A percentile compares a stretch with the other conserved stretches of the same genome.
phyloP scores from a whole-genome alignment of 2,797 vertebrate species.

The Triplophysa bombifrons region DNA sequence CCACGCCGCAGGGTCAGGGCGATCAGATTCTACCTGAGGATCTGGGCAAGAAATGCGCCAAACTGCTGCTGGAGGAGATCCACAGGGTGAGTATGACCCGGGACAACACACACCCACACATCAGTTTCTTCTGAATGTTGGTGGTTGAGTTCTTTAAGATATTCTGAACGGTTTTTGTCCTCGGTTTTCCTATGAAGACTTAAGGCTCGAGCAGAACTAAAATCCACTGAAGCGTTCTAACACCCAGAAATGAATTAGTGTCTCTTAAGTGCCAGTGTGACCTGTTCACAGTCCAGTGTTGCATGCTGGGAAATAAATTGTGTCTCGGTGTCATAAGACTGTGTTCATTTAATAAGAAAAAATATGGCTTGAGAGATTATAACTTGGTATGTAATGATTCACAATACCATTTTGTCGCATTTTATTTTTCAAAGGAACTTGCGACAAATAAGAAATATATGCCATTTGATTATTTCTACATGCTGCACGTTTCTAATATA shows the following conservation, averaged over 20 bases:
- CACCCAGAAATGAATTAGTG: background rate
- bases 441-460: too few relatives aligned
- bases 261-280: too few relatives aligned
- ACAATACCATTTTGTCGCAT: too few relatives aligned
- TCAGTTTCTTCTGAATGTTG: too few relatives aligned
- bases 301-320: background rate
- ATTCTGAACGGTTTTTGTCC: background rate
- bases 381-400: too few relatives aligned
- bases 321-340: too few relatives aligned
- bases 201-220: conserved; percentile 1
- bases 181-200: too few relatives aligned
- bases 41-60: conserved; percentile 88
- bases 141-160: background rate
- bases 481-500: too few relatives aligned
- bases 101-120: background rate
- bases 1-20: conserved; percentile 90
- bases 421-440: too few relatives aligned
- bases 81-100: conserved; percentile 80
- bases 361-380: too few relatives aligned
- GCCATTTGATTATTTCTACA: too few relatives aligned
- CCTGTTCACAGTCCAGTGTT: background rate
- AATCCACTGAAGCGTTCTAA: conserved; percentile 55
- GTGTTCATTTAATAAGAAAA: too few relatives aligned
- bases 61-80: conserved; percentile 90
- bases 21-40: conserved; percentile 87